Evolutionary conservation across 1,140 invertebrate genomes (phyloP).

Genomic region (Calephelis virginiensis): DNA sequence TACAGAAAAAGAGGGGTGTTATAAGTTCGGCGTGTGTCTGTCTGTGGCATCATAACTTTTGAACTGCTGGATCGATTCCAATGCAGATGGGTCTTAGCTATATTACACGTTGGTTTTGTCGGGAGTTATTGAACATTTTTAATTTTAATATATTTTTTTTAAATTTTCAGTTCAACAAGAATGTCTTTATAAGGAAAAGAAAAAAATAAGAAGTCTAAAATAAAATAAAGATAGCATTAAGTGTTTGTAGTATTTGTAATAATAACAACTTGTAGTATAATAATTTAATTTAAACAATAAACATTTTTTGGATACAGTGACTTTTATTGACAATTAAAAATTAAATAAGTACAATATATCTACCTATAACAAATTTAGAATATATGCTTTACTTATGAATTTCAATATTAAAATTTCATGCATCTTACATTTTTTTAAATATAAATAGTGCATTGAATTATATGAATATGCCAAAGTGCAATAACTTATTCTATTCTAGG

Average conservation of each 20-base stretch:
- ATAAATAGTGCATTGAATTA: slow-evolving; percentile 18
- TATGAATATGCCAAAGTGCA: slow-evolving; percentile 19
- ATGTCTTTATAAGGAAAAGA: slow-evolving; percentile 82
- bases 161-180: slow-evolving; percentile 81
- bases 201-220: slow-evolving; percentile 81
- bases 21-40: too few species aligned
- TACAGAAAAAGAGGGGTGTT: too few species aligned
- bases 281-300: slow-evolving; percentile 69
- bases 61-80: too few species aligned
- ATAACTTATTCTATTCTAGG: slow-evolving; percentile 11
- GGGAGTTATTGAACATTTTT: not conserved
- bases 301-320: slow-evolving; percentile 60
- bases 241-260: slow-evolving; percentile 37
- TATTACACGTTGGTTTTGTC: too few species aligned
- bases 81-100: too few species aligned
- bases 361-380: slow-evolving; percentile 58
- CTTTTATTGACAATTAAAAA: slow-evolving; percentile 48
- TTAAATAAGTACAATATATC: slow-evolving; percentile 48
- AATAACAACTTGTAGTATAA: slow-evolving; percentile 40
- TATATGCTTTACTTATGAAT: slow-evolving; percentile 62
- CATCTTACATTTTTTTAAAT: slow-evolving; percentile 13
- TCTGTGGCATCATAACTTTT: too few species aligned
- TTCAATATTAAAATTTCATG: slow-evolving; percentile 22
- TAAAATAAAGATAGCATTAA: slow-evolving; percentile 18
- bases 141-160: slow-evolving; percentile 17